These are phyloP conservation scores for Sarcophaga peregrina DNA, from an alignment of 1,140 invertebrate genomes.

Conservation along the genomic window DNA sequence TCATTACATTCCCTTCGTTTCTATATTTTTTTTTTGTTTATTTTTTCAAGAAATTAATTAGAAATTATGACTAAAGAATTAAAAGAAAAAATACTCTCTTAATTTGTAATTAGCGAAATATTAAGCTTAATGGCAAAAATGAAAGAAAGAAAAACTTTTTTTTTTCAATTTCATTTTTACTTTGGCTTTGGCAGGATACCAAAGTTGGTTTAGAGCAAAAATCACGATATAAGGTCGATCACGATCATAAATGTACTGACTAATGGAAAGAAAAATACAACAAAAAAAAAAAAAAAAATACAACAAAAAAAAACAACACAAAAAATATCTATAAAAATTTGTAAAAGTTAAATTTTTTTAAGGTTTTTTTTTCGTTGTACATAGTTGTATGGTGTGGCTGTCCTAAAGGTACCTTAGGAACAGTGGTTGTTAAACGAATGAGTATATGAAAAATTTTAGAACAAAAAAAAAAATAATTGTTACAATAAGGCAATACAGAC, in stretches of 20 bases:
- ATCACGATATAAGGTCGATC: constrained; percentile 49
- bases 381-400: no score
- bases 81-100: not conserved
- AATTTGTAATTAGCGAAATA: constrained; percentile 17
- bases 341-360: not conserved
- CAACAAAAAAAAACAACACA: no score
- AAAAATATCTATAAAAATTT: constrained; percentile 8
- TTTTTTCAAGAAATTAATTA: not conserved
- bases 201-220: constrained; percentile 43
- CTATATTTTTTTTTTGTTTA: not conserved
- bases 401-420: not conserved
- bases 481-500: no score
- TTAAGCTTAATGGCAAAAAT: not conserved
- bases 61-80: not conserved
- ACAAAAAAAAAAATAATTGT: no score
- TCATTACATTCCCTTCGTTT: not conserved
- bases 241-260: constrained; percentile 43
- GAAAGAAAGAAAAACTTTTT: not conserved
- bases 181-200: not conserved
- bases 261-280: no score
- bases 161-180: not conserved
- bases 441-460: no score
- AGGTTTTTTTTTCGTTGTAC: not conserved
- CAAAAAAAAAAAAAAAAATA: not conserved
- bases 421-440: not conserved